Base-by-base conservation (phyloP, 23 tunicate genomes). In the Trididemnum clinides region DNA sequence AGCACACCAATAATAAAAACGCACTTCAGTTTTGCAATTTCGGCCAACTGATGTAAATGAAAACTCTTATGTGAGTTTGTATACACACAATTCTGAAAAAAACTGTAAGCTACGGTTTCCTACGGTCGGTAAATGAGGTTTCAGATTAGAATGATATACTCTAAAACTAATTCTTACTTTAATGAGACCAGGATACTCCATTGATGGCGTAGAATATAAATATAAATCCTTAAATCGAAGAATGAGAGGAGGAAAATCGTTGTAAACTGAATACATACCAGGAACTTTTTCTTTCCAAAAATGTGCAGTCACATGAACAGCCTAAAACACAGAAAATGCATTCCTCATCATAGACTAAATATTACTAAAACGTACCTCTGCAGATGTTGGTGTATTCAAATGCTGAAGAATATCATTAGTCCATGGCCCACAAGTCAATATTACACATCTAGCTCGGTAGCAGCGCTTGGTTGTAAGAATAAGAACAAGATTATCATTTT, bases 371-470 rank as follows among this genome's bases (percentile, higher is more conserved):
- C 18, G 4, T 37, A 73, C 80, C 80, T 73, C 29, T 20, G 80
- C 54, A 3, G 80, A 4, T 10, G 31, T 73, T 2, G 80, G 26
- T 10, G 57, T 22, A 18, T 38, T 21, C 25, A 73, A 23, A 37
- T 73, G 15, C 22, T 73, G n/a, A 27, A 38, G 10, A 22, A 73
- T 28, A 28, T 72, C 57, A 21, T 81, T 89, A 23, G 86, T 70
- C 87, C 92, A 94, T 1, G 94, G 81, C 21, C 98, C 98, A 77
- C 98, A 94, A 50, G 94, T 63, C 0, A 94, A 82, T 20, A 94
- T 88, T 1, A 88, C 87, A 0, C 86, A 50, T 69, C 80, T 88
- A 18, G 86, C 71, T 22, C 34, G 6, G 79, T 88, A 93, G 6
- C 64, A 74, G 58, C 26, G 21, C 32, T 77, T 77, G 1, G 34